Evolutionary conservation across 2,888 invertebrate genomes (phyloP).

Genomic region (Microchrysa polita): DNA sequence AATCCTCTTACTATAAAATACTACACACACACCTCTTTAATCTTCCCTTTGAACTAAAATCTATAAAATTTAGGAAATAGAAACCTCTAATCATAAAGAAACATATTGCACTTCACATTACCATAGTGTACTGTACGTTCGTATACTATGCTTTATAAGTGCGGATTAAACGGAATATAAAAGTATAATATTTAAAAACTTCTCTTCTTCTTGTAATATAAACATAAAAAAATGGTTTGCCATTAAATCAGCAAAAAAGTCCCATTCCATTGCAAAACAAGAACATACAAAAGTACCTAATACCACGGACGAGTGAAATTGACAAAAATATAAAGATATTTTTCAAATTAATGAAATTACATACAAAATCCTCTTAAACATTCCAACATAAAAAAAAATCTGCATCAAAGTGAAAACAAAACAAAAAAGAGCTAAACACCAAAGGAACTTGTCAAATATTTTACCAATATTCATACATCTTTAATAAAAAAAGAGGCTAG

Average conservation of each 20-base stretch:
- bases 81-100: background rate
- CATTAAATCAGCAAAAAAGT: too few relatives aligned
- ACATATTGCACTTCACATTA: too few relatives aligned
- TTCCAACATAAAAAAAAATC: too few relatives aligned
- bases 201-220: slow-evolving; percentile 6
- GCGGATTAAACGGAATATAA: too few relatives aligned
- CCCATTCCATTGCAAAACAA: slow-evolving; percentile 10
- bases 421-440: slow-evolving; percentile 32
- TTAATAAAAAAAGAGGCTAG: too few relatives aligned
- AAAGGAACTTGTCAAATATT: slow-evolving; percentile 33
- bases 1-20: slow-evolving; percentile 10
- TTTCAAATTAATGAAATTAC: too few relatives aligned
- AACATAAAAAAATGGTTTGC: too few relatives aligned
- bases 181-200: too few relatives aligned
- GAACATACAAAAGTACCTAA: slow-evolving; percentile 40
- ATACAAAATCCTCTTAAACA: too few relatives aligned
- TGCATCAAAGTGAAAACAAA: background rate
- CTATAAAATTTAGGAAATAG: background rate
- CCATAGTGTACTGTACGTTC: too few relatives aligned
- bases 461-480: slow-evolving; percentile 17
- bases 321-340: slow-evolving; percentile 15
- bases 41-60: slow-evolving; percentile 12
- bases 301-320: slow-evolving; percentile 17
- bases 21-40: slow-evolving; percentile 2
- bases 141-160: too few relatives aligned